These are phyloP conservation scores for Fragum whitleyi DNA, from an alignment of 2,888 invertebrate species.

Conservation along the genomic window DNA sequence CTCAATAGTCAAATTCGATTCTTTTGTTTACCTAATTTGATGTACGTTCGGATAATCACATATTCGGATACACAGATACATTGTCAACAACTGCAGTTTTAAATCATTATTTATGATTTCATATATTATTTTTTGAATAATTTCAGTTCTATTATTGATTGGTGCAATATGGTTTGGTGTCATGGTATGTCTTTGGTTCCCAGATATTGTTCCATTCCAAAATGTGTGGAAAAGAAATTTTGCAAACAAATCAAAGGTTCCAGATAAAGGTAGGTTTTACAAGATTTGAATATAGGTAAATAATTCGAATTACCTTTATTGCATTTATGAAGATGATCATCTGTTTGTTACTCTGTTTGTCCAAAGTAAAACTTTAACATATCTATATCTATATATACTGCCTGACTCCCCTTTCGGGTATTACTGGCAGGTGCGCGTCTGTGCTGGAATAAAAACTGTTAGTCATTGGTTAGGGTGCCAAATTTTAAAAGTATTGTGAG, in stretches of 20 bases:
- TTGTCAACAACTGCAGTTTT: too few species aligned
- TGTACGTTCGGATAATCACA: background rate
- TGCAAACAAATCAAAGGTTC: conserved; percentile 2
- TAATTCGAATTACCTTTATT: background rate
- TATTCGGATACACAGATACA: too few species aligned
- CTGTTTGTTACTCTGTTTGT: too few species aligned
- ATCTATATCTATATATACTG: too few species aligned
- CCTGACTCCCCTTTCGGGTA: too few species aligned
- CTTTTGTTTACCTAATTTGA: background rate
- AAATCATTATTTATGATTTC: too few species aligned
- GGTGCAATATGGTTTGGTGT: conserved; percentile 75
- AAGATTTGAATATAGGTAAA: background rate
- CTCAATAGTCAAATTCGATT: too few species aligned
- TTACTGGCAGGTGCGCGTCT: too few species aligned
- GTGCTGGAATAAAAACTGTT: too few species aligned
- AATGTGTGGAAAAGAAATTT: conserved; percentile 32
- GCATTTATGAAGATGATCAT: background rate
- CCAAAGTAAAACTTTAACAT: too few species aligned
- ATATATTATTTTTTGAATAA: background rate
- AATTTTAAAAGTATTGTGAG: too few species aligned
- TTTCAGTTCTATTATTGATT: conserved; percentile 57
- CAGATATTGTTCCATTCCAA: conserved; percentile 68
- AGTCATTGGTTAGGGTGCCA: too few species aligned
- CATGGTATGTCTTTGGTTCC: conserved; percentile 78
- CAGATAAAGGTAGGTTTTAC: conserved; percentile 54